Conservation (phyloP, 2,797 vertebrate genomes). For the Numenius phaeopus region DNA sequence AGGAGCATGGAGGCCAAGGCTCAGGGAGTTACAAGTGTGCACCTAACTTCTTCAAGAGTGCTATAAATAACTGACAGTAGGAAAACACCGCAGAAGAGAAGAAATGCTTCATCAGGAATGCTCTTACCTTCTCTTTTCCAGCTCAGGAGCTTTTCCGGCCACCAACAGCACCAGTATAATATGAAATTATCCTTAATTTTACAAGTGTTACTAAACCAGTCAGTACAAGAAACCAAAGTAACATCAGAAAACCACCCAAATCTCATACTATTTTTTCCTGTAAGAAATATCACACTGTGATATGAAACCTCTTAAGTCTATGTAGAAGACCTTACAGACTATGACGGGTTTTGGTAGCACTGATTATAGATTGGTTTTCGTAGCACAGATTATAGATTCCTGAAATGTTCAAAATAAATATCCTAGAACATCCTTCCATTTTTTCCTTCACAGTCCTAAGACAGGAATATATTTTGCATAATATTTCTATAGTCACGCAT, state of each 20-base stretch:
- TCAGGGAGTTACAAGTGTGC: neutral
- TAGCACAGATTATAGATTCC: neutral
- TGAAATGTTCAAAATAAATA: neutral
- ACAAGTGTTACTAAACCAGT: neutral
- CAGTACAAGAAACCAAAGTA: neutral
- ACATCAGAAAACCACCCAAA: neutral
- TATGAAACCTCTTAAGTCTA: neutral
- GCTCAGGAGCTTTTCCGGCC: neutral
- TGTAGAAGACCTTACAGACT: neutral
- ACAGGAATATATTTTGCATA: neutral
- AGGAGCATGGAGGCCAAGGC: neutral
- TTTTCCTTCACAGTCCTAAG: neutral
- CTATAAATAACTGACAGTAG: neutral
- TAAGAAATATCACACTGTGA: neutral
- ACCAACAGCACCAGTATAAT: neutral
- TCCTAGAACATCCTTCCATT: neutral
- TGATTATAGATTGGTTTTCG: neutral
- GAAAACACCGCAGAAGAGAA: neutral
- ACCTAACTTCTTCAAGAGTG: neutral
- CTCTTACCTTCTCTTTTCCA: neutral
- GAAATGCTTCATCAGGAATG: neutral
- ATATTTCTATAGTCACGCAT: neutral
- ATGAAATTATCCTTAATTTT: neutral
- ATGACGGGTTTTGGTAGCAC: neutral
- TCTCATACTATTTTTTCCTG: neutral